These are phyloP conservation scores for Tachystola acroxantha DNA, from an alignment of 2,888 invertebrate genomes.

Conservation along the genomic window DNA sequence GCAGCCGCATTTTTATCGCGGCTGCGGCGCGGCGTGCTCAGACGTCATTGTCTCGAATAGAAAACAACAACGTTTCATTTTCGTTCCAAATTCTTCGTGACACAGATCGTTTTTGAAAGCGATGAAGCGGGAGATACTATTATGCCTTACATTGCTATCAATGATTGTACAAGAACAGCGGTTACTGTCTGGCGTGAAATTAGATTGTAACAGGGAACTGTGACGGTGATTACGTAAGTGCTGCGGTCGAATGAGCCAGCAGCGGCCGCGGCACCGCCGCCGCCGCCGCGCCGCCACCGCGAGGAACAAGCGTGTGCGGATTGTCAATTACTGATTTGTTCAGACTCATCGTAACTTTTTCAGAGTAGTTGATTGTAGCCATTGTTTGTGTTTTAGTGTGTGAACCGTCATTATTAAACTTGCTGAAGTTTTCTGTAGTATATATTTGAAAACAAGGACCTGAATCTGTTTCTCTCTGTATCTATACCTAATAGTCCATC, in stretches of 20 bases:
- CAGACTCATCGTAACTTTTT: no score
- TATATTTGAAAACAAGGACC: no score
- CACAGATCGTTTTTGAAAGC: slow-evolving; percentile 4
- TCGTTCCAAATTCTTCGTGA: slow-evolving; percentile 15
- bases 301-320: not conserved
- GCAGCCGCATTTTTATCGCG: slow-evolving; percentile 52
- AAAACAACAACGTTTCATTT: slow-evolving; percentile 25
- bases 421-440: no score
- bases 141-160: slow-evolving; percentile 14
- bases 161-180: slow-evolving; percentile 17
- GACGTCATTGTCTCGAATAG: slow-evolving; percentile 27
- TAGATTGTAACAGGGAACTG: slow-evolving; percentile 31
- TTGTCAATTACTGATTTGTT: slow-evolving; percentile 8
- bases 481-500: no score
- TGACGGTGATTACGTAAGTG: slow-evolving; percentile 31
- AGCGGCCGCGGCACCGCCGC: slow-evolving; percentile 10
- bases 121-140: slow-evolving; percentile 7
- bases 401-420: no score
- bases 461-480: no score
- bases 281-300: not conserved
- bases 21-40: slow-evolving; percentile 22
- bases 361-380: no score
- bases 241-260: slow-evolving; percentile 28
- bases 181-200: slow-evolving; percentile 31
- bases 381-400: no score